Percentiles rank a stretch among this genome's conserved stretches.
Evolutionary conservation across 2,888 invertebrate genomes (phyloP).

Genomic region (Odontomyia ornata): DNA sequence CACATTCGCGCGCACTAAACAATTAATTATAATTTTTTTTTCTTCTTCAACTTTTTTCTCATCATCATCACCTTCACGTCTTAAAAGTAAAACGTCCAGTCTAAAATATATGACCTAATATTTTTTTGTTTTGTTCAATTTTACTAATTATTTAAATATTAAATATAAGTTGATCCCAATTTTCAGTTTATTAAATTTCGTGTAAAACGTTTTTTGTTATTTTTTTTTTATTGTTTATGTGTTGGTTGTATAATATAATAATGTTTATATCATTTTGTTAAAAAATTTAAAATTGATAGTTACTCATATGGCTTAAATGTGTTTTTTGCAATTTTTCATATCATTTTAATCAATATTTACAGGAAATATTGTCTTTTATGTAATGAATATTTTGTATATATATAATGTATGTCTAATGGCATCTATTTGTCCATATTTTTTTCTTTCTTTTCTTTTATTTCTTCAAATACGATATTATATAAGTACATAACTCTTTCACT

Average conservation of each 20-base stretch:
- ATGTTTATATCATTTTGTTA: conserved; percentile 53
- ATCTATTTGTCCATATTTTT: too few species aligned
- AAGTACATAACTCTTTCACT: conserved; percentile 24
- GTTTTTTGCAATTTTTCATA: not conserved
- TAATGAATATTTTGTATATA: conserved; percentile 36
- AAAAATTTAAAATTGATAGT: conserved; percentile 66
- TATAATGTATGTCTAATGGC: conserved; percentile 21
- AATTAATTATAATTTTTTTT: not conserved
- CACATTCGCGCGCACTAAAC: conserved; percentile 19
- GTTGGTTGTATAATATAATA: conserved; percentile 47
- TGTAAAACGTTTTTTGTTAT: conserved; percentile 50
- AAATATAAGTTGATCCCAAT: conserved; percentile 65
- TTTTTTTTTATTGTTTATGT: conserved; percentile 48
- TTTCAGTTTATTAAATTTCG: conserved; percentile 56
- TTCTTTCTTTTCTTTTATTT: conserved; percentile 36
- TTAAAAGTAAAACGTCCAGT: conserved; percentile 36
- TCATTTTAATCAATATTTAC: conserved; percentile 52
- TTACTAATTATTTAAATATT: conserved; percentile 61
- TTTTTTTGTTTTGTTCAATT: conserved; percentile 56
- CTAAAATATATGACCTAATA: conserved; percentile 45
- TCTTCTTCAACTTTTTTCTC: not conserved
- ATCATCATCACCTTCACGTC: not conserved
- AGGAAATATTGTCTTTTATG: conserved; percentile 53
- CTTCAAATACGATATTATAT: conserved; percentile 1
- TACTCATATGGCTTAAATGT: conserved; percentile 51